These are phyloP conservation scores for Hydrozoanthus gracilis DNA, from an alignment of 92 coral and sea anemone species.

Conservation along the genomic window DNA sequence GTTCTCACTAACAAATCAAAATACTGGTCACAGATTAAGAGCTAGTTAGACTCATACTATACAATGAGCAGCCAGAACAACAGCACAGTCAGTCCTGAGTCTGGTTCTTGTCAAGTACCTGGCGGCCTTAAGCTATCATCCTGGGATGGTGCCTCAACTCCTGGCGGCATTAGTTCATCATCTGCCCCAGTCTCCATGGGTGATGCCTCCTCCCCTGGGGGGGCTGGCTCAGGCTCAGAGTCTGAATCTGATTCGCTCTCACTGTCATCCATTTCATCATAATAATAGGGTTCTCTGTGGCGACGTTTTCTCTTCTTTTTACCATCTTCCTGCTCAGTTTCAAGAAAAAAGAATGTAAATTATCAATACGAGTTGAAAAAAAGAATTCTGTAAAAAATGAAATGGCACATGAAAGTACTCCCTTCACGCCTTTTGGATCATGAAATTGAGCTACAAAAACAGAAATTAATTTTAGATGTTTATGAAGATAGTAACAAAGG, in stretches of 20 bases:
- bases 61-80: too few species aligned
- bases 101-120: slow-evolving; percentile 28
- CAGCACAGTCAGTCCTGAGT: too few species aligned
- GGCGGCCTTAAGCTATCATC: slow-evolving; percentile 72
- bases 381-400: neutral
- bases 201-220: slow-evolving; percentile 91
- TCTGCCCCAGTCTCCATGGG: slow-evolving; percentile 85
- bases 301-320: slow-evolving; percentile 88
- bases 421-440: too few species aligned
- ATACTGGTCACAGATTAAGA: too few species aligned
- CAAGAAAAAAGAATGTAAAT: neutral
- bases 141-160: slow-evolving; percentile 74
- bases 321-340: slow-evolving; percentile 58
- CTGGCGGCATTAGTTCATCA: slow-evolving; percentile 87
- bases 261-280: slow-evolving; percentile 88
- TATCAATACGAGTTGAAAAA: neutral
- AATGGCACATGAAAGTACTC: neutral
- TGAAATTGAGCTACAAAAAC: too few species aligned
- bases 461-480: too few species aligned
- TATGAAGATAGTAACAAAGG: too few species aligned
- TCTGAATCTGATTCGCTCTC: slow-evolving; percentile 97
- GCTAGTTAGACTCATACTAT: too few species aligned
- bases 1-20: too few species aligned
- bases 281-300: slow-evolving; percentile 91
- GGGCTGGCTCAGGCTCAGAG: slow-evolving; percentile 95